These are phyloP conservation scores for Boulengeromyrus knoepffleri DNA, from an alignment of 2,113 vertebrate species.

Conservation along the genomic window DNA sequence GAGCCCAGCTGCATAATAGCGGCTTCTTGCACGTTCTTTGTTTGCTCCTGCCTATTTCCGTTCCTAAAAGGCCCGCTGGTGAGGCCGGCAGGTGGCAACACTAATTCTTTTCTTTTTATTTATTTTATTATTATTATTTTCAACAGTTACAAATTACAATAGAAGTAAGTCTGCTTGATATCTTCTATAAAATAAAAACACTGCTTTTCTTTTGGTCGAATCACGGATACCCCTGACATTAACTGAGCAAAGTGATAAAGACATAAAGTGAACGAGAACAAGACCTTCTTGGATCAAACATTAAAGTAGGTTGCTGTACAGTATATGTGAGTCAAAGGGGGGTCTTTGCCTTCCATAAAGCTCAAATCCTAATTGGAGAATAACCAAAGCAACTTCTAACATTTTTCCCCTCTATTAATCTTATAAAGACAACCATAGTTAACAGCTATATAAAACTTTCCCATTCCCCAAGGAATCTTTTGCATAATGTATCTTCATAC, in stretches of 20 bases:
- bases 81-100: not conserved
- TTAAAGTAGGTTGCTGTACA: not conserved
- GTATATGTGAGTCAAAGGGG: not conserved
- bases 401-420: too few relatives aligned
- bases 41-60: not conserved
- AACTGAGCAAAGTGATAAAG: not conserved
- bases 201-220: not conserved
- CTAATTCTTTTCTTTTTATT: not conserved
- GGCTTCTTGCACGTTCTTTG: not conserved
- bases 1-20: not conserved
- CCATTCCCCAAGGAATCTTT: too few relatives aligned
- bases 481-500: too few relatives aligned
- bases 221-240: not conserved
- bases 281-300: too few relatives aligned
- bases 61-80: not conserved
- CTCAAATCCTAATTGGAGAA: too few relatives aligned
- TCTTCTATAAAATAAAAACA: not conserved
- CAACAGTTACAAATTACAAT: too few relatives aligned
- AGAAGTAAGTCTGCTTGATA: not conserved
- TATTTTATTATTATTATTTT: too few relatives aligned
- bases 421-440: too few relatives aligned
- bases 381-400: too few relatives aligned
- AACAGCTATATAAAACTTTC: too few relatives aligned
- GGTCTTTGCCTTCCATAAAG: not conserved
- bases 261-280: not conserved